Evolutionary conservation across 2,113 vertebrate genomes (phyloP), one percentile per base, ranked within the genome.

Genomic region (Callopanchax toddi): DNA sequence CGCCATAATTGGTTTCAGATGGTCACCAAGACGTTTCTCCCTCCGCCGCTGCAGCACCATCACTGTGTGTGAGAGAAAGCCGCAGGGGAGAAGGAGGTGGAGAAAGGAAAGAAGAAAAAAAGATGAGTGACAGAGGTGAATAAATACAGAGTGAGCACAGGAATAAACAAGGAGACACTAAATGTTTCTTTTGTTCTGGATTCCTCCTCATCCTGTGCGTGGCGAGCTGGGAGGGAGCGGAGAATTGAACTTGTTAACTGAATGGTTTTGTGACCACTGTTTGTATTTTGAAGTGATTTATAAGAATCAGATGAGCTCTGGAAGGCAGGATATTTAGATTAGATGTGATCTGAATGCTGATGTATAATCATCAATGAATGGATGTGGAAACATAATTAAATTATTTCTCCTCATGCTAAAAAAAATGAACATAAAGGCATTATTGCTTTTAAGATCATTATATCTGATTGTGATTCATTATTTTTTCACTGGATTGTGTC

Each of bases 1-100:
- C 64, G 93, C 94, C 92, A 93, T 98, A 97, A 98, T 97, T 96
- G 95, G 93, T 97, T 96, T 95, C 97, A 98, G 95, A 97, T 98
- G 96, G 88, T 87, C 78, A 92, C 92, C 90, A 37, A 84, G 87
- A 89, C 87, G 86, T 67, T 85, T 93, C 90, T 91, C 88, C 82
- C 82, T 70, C 64, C 60, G 80, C 67, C 60, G 80, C 85, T 81
- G 80, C 89, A 91, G 90, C 91, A 85, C 80, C 91, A 75, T 92
- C 93, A 92, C 92, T 93, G 89, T 88, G 91, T 94, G 93, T 44
- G 42, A 79, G 93, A 93, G 92, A 92, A 93, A 93, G 78, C 88
- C 80, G 74, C 85, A 76, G 81, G 88, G 81, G 80, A 84, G 74
- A 86, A 74, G 44, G 76, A 79, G 77, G 77, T 66, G 72, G 81